Percentiles rank a stretch among this genome's conserved stretches.
Evolutionary conservation across 2,888 invertebrate species (phyloP).

Genomic region (Acanthoscelides obtectus): DNA sequence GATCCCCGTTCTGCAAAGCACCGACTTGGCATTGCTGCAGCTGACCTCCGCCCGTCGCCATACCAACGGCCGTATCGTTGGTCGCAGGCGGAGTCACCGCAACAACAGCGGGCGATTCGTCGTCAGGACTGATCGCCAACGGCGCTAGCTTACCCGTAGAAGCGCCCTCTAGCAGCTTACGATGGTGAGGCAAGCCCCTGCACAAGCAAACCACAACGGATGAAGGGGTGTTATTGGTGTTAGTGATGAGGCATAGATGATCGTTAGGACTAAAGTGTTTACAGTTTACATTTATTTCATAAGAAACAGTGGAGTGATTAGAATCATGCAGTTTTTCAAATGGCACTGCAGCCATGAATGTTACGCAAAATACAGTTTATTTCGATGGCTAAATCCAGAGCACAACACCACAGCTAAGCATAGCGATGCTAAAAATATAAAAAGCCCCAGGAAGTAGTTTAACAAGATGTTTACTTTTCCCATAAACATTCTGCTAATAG

Average conservation of each 20-base stretch:
- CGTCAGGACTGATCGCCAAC: conserved; percentile 53
- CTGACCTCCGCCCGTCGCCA: conserved; percentile 1
- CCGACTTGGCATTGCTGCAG: background rate
- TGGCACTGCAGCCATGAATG: background rate
- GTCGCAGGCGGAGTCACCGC: background rate
- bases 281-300: no score
- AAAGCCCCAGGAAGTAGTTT: background rate
- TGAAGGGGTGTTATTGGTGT: background rate
- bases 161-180: conserved; percentile 46
- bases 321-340: background rate
- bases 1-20: background rate
- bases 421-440: background rate
- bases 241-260: background rate
- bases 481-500: background rate
- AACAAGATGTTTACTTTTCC: background rate
- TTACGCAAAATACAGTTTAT: background rate
- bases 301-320: no score
- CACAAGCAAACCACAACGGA: conserved; percentile 29
- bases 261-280: no score
- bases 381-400: background rate
- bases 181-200: conserved; percentile 51
- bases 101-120: conserved; percentile 38
- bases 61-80: conserved; percentile 3
- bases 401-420: background rate
- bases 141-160: conserved; percentile 53